Base-by-base conservation (phyloP, 2,888 invertebrate genomes). In the Omphaloscelis lunosa region DNA sequence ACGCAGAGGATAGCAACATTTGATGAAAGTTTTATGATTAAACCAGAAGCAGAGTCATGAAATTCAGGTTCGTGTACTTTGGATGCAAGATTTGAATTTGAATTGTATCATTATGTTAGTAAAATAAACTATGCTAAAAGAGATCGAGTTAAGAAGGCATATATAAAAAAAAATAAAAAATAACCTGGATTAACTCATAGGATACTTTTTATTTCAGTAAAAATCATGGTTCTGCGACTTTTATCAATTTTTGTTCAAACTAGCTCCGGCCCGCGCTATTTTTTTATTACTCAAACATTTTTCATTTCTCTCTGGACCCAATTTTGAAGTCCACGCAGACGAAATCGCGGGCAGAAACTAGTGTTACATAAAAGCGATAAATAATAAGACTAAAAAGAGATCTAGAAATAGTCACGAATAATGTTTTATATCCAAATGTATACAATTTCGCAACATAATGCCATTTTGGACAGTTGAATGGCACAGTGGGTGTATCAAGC, bases 401-500 rank as follows among this genome's bases (percentile, higher is more conserved):
- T 48, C 45, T 27, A 34, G 65, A 72, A 76, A 71, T 51, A 61
- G 17, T 27, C 75, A n/a, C n/a, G 17, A 63, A 58, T 41, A 62
- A 58, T 83, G 12, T 72, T 67, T 76, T 72, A 70, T 58, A 66
- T 34, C 61, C 68, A 82, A 76, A 82, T 63, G 66, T 76, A 72
- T 72, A 62, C 65, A 39, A 62, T 86, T 84, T 86, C 45, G 61
- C 56, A 86, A 83, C 51, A 27, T 62, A 63, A 58, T 68, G 67
- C 72, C 68, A 39, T 65, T 80, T 76, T 76, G 59, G 80, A 88
- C 84, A 88, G 72, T 78, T 86, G 74, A 86, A 86, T 88, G 68
- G 71, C n/a, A 51, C 72, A 45, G 88, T 88, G 79, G 86, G 86
- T 75, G 86, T 86, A 80, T 62, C 65, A 65, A 53, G 29, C 63